Base-by-base conservation (phyloP, 2,113 vertebrate species). In the Spermophilus dauricus region DNA sequence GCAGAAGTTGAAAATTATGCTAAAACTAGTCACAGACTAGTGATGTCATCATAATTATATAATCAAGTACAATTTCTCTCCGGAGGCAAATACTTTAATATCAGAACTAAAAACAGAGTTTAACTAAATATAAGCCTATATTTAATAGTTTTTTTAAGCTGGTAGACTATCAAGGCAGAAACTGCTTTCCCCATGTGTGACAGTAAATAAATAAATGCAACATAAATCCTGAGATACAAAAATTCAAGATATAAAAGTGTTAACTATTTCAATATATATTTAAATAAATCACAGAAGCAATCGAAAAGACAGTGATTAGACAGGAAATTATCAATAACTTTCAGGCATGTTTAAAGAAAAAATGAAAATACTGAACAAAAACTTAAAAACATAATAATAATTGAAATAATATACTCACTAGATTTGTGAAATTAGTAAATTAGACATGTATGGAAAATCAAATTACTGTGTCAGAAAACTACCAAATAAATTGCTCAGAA, bases 1-100 rank as follows among this genome's bases (percentile, higher is more conserved):
- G 72, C 20, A 94, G 56, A 95, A 61, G 69, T 14, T 75, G 30
- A 86, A 93, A 58, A 95, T 75, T 76, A 82, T 76, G 13, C 53
- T 86, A 86, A 53, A 51, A 78, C 18, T 42, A 34, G 28, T 81
- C 5, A 11, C 9, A 42, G 5, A 18, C 8, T 73, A 85, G 28
- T 26, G 37, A 81, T 73, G 4, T 3, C 34, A 86, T 5, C 56
- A n/a, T 63, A 63, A 72, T 51, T n/a, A 6, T 5, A 88, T 83
- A 42, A 12, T 63, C 37, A n/a, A 63, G 8, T 48, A 5, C 26
- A 90, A 82, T 83, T 82, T 32, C 2, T 63, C 37, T 84, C 58
- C 67, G 53, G n/a, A 34, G 48, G 30, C 16, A 81, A 73, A 85
- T 3, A 32, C 61, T 86, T 88, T 42, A 85, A 70, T 86, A 37